Percentiles rank a stretch among this genome's conserved stretches.
phyloP scores from a whole-genome alignment of 2,113 vertebrate genomes.

The Rhinolophus ferrumequinum region DNA sequence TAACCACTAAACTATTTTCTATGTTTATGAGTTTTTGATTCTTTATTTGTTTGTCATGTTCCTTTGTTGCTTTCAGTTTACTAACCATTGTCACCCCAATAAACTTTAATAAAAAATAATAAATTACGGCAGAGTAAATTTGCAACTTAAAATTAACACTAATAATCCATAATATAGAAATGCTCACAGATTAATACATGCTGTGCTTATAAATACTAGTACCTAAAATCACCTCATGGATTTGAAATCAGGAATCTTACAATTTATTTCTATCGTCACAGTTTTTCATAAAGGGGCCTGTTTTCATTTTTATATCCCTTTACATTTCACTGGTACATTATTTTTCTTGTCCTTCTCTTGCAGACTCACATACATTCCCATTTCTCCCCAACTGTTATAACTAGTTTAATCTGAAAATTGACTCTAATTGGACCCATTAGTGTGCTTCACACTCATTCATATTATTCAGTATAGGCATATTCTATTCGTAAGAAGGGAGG shows the following conservation, averaged over 20 bases:
- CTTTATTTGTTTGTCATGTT: too few species aligned
- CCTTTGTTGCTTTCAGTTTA: too few species aligned
- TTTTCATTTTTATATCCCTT: not conserved
- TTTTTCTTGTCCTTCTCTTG: not conserved
- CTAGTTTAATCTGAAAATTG: not conserved
- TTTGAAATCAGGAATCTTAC: not conserved
- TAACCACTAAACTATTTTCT: too few species aligned
- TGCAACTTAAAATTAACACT: not conserved
- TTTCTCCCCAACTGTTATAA: not conserved
- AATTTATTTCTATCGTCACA: not conserved
- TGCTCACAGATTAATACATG: rapidly evolving
- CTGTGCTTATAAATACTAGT: not conserved
- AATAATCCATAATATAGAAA: not conserved
- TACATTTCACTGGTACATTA: not conserved
- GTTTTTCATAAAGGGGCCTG: not conserved
- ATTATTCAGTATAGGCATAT: not conserved
- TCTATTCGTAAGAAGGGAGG: not conserved
- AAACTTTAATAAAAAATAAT: too few species aligned
- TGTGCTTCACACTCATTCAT: not conserved
- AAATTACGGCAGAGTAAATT: not conserved
- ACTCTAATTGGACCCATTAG: not conserved
- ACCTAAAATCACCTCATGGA: not conserved
- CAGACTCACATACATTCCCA: not conserved
- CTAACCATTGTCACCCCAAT: too few species aligned
- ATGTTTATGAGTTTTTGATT: too few species aligned